These are phyloP conservation scores for Drosophila affinis DNA, from an alignment of 2,888 invertebrate species.

Conservation along the genomic window DNA sequence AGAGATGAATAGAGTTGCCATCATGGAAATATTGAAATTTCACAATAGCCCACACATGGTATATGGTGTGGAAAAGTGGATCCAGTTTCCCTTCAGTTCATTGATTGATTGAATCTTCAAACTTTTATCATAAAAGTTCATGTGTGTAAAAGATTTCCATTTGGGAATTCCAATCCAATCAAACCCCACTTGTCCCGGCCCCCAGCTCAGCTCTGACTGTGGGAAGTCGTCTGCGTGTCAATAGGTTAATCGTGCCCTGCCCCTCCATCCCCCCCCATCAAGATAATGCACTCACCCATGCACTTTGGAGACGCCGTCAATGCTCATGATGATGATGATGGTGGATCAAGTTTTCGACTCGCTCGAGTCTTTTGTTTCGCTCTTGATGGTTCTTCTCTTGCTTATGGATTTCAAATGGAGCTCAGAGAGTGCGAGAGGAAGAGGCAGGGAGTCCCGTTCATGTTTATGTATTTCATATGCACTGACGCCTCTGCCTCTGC, in stretches of 20 bases:
- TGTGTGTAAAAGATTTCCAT: neutral
- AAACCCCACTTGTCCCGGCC: neutral
- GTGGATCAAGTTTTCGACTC: conserved; percentile 46
- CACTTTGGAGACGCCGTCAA: conserved; percentile 19
- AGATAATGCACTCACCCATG: conserved; percentile 22
- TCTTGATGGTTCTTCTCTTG: neutral
- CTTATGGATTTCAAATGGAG: neutral
- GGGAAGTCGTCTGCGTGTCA: conserved; percentile 22
- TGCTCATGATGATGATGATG: conserved; percentile 10
- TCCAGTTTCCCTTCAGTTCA: too few relatives aligned
- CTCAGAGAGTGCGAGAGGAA: neutral
- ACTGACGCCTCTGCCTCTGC: neutral
- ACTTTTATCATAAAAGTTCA: neutral
- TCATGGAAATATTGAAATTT: too few relatives aligned
- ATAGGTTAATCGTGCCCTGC: conserved; percentile 20
- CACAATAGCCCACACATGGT: too few relatives aligned
- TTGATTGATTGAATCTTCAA: too few relatives aligned
- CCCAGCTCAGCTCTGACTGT: conserved; percentile 3
- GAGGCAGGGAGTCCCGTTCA: neutral
- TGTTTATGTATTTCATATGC: conserved; percentile 28
- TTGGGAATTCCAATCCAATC: conserved; percentile 10
- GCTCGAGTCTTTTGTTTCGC: conserved; percentile 60
- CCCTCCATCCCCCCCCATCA: neutral
- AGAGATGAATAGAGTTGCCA: too few relatives aligned
- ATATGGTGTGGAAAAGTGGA: too few relatives aligned